A percentile compares a stretch with the other conserved stretches of the same genome.
Conservation (phyloP, 2,113 vertebrate genomes). For the Irena cyanogastra region DNA sequence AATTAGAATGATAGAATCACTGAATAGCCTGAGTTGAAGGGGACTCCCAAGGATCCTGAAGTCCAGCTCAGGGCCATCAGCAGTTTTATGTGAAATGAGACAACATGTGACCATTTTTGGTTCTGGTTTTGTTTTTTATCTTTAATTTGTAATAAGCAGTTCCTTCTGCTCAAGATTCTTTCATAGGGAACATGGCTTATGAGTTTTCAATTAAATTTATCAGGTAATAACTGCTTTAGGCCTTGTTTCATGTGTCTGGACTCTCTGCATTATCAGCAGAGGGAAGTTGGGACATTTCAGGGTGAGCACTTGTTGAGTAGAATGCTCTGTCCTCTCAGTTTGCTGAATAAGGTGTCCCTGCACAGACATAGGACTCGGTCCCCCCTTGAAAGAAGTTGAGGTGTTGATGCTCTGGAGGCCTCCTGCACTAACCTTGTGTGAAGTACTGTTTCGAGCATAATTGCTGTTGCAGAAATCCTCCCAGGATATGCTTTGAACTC, state of each 20-base stretch:
- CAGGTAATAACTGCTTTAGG: not conserved
- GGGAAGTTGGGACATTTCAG: not conserved
- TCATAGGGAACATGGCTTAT: not conserved
- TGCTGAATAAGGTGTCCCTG: not conserved
- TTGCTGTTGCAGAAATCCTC: not conserved
- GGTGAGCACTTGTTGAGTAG: not conserved
- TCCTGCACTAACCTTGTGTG: not conserved
- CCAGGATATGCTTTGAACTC: not conserved
- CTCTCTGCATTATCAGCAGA: not conserved
- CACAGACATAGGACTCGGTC: fast-evolving
- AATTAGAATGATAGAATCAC: not conserved
- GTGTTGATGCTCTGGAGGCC: not conserved
- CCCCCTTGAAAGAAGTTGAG: not conserved
- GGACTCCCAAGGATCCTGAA: not conserved
- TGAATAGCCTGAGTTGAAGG: not conserved
- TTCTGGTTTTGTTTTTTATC: not conserved
- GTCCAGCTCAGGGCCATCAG: not conserved
- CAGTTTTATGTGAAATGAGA: not conserved
- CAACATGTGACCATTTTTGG: not conserved
- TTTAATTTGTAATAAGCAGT: not conserved
- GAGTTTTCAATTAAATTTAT: not conserved
- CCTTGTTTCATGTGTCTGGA: not conserved
- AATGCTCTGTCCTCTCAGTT: not conserved
- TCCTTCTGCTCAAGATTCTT: not conserved
- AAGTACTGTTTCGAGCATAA: not conserved